Evolutionary conservation across 2,113 vertebrate species (phyloP), one percentile per base, ranked within the genome.

Genomic region (Platysternon megacephalum): DNA sequence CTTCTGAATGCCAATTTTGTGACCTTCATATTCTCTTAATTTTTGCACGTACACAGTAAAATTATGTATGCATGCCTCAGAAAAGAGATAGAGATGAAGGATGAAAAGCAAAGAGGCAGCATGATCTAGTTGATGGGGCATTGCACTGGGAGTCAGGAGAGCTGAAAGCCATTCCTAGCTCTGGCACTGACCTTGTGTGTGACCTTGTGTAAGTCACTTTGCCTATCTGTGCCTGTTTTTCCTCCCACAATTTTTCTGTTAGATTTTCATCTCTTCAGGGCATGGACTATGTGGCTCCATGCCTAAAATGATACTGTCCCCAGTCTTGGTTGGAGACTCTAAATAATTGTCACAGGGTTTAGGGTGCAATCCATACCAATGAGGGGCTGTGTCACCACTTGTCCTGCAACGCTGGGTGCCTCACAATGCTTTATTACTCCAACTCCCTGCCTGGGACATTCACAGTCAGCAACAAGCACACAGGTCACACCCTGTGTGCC

Each of bases 181-280:
- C 83, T 96, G 88, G 90, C 94, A 96, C 61, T n/a, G 61, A 68
- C 61, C 35, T n/a, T 90, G 80, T 89, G 91, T 89, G 82, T 6
- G 0, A 95, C 94, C 93, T 91, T 93, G 85, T 85, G 88, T 90
- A 96, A 92, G 46, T 52, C 90, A 84, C 87, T 86, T 55, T 84
- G 92, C 87, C 95, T 76, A 89, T 93, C 86, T 85, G 4, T 78
- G 84, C 91, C 94, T 94, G 61, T 53, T 97, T 84, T 97, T 93
- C 88, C 85, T 93, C 79, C 88, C 90, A 92, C 79, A 81, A 82
- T 83, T 49, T 84, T 94, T 95, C 28, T 96, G 93, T 93, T 97
- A 97, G 90, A 93, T 92, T 48, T 95, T 95, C 95, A 92, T 87
- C 72, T 89, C 80, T 85, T 89, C 72, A 89, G 61, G 90, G 97